A percentile compares a stretch with the other conserved stretches of the same genome.
phyloP scores from a whole-genome alignment of 1,140 invertebrate genomes.

The Listronotus bonariensis region DNA sequence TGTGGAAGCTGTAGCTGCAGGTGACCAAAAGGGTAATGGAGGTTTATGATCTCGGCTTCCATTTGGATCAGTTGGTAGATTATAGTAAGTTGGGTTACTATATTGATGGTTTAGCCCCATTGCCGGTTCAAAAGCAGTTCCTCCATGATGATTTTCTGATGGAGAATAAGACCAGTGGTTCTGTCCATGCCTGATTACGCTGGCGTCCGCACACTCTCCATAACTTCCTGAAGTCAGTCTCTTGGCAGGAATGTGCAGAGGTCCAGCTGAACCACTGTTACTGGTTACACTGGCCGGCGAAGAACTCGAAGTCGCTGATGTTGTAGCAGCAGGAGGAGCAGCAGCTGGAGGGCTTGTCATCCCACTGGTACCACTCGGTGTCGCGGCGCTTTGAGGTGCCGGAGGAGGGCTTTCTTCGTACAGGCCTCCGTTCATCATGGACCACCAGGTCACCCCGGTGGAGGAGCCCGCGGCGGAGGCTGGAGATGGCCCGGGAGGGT shows the following conservation, averaged over 20 bases:
- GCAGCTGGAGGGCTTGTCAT: slow-evolving; percentile 59
- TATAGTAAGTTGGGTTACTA: slow-evolving; percentile 76
- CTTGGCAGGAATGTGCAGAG: slow-evolving; percentile 84
- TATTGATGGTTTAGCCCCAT: slow-evolving; percentile 67
- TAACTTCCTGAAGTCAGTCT: slow-evolving; percentile 64
- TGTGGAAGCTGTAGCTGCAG: slow-evolving; percentile 59
- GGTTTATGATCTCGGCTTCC: slow-evolving; percentile 66
- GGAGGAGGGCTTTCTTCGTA: slow-evolving; percentile 77
- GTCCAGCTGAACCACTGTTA: slow-evolving; percentile 66
- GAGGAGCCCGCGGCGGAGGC: slow-evolving; percentile 76
- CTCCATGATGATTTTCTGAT: slow-evolving; percentile 61
- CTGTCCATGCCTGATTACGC: slow-evolving; percentile 76
- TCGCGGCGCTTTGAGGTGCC: slow-evolving; percentile 60
- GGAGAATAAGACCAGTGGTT: slow-evolving; percentile 72
- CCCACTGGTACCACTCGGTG: slow-evolving; percentile 58
- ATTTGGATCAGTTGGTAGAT: slow-evolving; percentile 68
- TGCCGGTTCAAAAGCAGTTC: slow-evolving; percentile 61
- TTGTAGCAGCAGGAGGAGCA: slow-evolving; percentile 60
- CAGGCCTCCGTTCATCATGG: slow-evolving; percentile 78
- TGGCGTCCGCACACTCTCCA: slow-evolving; percentile 64
- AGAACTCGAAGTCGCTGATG: slow-evolving; percentile 68
- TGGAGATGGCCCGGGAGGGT: slow-evolving; percentile 74
- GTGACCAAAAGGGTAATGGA: slow-evolving; percentile 70
- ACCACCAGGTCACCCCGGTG: slow-evolving; percentile 80
- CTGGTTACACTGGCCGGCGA: slow-evolving; percentile 69